Evolutionary conservation across 1,140 invertebrate genomes (phyloP).

Genomic region (Lepidurus couesii): DNA sequence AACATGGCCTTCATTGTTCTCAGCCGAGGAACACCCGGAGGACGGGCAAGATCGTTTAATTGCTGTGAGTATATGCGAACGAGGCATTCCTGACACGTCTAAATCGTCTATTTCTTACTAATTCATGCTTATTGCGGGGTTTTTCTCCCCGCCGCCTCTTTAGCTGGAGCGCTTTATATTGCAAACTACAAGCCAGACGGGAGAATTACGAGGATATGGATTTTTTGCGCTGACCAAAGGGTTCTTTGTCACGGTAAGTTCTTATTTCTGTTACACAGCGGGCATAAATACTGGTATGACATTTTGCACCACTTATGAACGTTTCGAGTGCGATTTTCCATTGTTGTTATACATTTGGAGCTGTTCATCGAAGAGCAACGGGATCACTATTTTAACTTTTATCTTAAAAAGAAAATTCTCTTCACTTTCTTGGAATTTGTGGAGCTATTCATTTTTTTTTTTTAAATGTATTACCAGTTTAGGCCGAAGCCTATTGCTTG

Average conservation of each 20-base stretch:
- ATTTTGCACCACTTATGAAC: no score
- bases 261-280: neutral
- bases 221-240: slow-evolving; percentile 27
- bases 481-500: no score
- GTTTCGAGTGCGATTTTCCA: no score
- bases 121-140: neutral
- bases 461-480: no score
- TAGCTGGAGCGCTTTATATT: slow-evolving; percentile 24
- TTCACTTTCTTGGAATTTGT: no score
- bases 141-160: neutral
- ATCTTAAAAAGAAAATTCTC: no score
- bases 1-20: neutral
- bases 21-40: neutral
- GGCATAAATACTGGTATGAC: neutral
- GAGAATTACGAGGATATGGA: slow-evolving; percentile 23
- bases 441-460: no score
- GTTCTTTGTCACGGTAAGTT: slow-evolving; percentile 29
- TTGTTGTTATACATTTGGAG: no score
- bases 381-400: no score
- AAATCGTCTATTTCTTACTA: neutral
- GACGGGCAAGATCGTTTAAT: neutral
- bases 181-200: slow-evolving; percentile 11
- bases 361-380: no score
- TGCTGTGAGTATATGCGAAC: neutral
- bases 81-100: neutral